Percentiles rank a stretch among this genome's conserved stretches.
These are phyloP conservation scores for Caerostris darwini DNA, from an alignment of 1,140 invertebrate genomes.

Conservation along the genomic window DNA sequence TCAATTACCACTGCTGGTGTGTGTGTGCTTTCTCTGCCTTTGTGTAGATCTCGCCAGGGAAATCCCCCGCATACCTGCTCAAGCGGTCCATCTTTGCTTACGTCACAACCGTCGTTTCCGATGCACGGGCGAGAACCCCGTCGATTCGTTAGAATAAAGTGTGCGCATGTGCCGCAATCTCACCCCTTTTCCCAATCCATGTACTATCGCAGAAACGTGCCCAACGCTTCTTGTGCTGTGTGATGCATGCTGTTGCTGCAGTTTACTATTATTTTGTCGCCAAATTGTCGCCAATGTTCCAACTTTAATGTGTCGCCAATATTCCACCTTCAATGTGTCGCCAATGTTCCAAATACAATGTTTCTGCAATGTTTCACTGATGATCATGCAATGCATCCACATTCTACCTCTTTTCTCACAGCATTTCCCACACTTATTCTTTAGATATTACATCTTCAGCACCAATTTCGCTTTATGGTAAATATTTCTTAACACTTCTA, in stretches of 20 bases:
- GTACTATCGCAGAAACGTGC: conserved; percentile 60
- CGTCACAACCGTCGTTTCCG: conserved; percentile 32
- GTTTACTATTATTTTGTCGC: no score
- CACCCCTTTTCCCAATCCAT: not conserved
- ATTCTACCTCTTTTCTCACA: no score
- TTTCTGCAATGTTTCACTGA: no score
- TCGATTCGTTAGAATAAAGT: conserved; percentile 40
- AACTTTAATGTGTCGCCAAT: no score
- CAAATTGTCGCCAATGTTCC: no score
- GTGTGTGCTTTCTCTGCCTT: conserved; percentile 68
- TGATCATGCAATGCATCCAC: no score
- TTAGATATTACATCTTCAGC: no score
- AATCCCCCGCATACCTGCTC: conserved; percentile 33
- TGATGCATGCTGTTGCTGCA: not conserved
- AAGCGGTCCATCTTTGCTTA: not conserved
- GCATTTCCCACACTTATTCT: no score
- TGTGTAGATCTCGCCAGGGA: conserved; percentile 73
- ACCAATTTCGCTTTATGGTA: no score
- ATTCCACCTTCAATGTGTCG: no score
- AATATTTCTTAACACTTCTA: no score
- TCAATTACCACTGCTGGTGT: not conserved
- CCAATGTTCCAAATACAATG: no score
- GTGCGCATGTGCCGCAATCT: not conserved
- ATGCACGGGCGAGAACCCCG: conserved; percentile 56
- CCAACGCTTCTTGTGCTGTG: not conserved